A percentile compares a stretch with the other conserved stretches of the same genome.
These are phyloP conservation scores for Drosophila barbarae DNA, from an alignment of 2,888 invertebrate genomes.

Conservation along the genomic window DNA sequence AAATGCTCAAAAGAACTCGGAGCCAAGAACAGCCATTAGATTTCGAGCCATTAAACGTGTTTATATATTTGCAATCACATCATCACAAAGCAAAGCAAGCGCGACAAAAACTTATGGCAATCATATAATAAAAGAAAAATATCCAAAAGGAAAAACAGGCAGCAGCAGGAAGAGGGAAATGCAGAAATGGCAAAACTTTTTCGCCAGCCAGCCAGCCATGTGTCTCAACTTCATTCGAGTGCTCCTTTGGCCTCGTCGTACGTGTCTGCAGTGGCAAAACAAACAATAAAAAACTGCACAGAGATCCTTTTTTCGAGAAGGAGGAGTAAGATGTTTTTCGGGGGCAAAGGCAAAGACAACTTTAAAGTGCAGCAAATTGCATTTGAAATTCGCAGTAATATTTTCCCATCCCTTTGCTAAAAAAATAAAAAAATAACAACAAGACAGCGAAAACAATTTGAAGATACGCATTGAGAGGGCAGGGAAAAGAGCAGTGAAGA, in stretches of 20 bases:
- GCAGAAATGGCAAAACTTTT: slow-evolving; percentile 25
- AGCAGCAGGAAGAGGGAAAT: slow-evolving; percentile 14
- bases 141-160: slow-evolving; percentile 5
- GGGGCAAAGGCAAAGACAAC: slow-evolving; percentile 7
- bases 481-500: background rate
- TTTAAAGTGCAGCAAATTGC: slow-evolving; percentile 63
- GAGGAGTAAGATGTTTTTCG: background rate
- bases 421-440: slow-evolving; percentile 12
- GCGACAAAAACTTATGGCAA: slow-evolving; percentile 53
- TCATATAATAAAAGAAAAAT: slow-evolving; percentile 41
- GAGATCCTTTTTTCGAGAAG: slow-evolving; percentile 15
- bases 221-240: slow-evolving; percentile 49
- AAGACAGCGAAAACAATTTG: slow-evolving; percentile 36
- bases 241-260: slow-evolving; percentile 30
- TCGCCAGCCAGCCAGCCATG: slow-evolving; percentile 35
- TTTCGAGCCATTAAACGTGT: slow-evolving; percentile 39
- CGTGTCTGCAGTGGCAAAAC: slow-evolving; percentile 60
- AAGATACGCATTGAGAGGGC: slow-evolving; percentile 21
- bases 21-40: slow-evolving; percentile 14
- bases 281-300: slow-evolving; percentile 54
- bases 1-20: background rate
- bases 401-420: slow-evolving; percentile 16
- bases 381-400: slow-evolving; percentile 49
- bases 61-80: slow-evolving; percentile 40
- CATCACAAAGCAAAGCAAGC: slow-evolving; percentile 41